Evolutionary conservation across 2,113 vertebrate genomes (phyloP).

Genomic region (Narcine bancroftii): DNA sequence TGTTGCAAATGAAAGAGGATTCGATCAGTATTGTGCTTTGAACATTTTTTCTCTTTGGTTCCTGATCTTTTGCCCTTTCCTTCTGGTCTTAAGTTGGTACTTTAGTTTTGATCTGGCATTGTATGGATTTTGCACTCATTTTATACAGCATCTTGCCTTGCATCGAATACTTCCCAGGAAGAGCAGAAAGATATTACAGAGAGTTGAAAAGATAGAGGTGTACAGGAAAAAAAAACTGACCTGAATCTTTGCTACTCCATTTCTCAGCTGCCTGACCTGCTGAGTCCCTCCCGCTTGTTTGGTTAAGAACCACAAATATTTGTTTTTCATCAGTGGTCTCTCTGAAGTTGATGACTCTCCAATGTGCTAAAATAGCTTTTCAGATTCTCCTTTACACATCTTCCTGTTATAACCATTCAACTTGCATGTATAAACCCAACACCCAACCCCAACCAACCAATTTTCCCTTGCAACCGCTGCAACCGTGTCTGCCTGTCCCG

Average conservation of each 20-base stretch:
- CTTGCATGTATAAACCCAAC: not conserved
- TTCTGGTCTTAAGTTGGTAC: not conserved
- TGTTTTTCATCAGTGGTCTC: not conserved
- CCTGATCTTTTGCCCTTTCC: not conserved
- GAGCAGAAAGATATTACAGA: not conserved
- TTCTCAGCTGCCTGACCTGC: no score
- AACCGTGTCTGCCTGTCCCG: no score
- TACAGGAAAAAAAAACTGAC: no score
- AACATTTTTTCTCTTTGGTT: no score
- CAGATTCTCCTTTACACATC: not conserved
- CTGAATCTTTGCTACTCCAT: no score
- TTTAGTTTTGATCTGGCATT: not conserved
- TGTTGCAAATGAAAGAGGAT: no score
- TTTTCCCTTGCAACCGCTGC: no score
- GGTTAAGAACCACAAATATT: not conserved
- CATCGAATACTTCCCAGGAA: not conserved
- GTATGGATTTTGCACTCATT: not conserved
- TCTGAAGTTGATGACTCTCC: not conserved
- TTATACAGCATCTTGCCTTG: not conserved
- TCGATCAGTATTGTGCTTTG: no score
- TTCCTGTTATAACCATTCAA: not conserved
- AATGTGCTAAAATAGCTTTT: not conserved
- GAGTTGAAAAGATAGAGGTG: not conserved
- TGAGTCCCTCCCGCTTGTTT: no score
- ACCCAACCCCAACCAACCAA: no score